Base-by-base conservation (phyloP, 2,113 vertebrate species). In the Festucalex cinctus region DNA sequence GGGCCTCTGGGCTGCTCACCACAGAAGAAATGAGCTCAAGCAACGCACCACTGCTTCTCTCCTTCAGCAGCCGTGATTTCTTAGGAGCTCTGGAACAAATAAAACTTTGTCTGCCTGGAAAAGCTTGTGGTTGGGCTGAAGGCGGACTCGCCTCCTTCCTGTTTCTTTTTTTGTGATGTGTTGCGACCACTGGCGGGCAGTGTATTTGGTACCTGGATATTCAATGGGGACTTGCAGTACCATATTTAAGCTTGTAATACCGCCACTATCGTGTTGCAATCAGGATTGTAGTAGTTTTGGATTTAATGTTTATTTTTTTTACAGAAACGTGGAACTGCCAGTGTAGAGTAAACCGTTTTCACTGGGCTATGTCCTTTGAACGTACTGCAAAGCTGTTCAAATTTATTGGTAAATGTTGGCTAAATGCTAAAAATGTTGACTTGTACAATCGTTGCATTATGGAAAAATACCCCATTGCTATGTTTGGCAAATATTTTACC, bases 1-100 rank as follows among this genome's bases (percentile, higher is more conserved):
- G 64, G 74, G 64, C 78, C 69, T 70, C 71, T 74, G 73, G 66
- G 76, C 69, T 71, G 78, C 63, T 70, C 70, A 82, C 76, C 84
- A 51, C 83, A 82, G 76, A 74, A 76, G 78, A 71, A 71, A 78
- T 76, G 73, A 87, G 72, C 81, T 86, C 85, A 87, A 74, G 77
- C 44, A 74, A 59, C 66, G 35, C 66, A 68, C 49, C 46, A 75
- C 68, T 41, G 41, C 49, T 37, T 65, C 75, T 58, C 69, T 68
- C 69, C 60, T 60, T 69, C 71, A 67, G 58, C 70, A 53, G 28
- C 19, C 56, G 48, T 60, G 66, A 73, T 73, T 70, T 32, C 63
- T 61, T 64, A 41, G 53, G 20, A 68, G 68, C 59, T 41, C 57
- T 67, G 60, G 71, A 82, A 70, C 61, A 63, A 77, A 65, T 64